Evolutionary conservation across 1,140 invertebrate genomes (phyloP).

Genomic region (Drosophila ironensis): DNA sequence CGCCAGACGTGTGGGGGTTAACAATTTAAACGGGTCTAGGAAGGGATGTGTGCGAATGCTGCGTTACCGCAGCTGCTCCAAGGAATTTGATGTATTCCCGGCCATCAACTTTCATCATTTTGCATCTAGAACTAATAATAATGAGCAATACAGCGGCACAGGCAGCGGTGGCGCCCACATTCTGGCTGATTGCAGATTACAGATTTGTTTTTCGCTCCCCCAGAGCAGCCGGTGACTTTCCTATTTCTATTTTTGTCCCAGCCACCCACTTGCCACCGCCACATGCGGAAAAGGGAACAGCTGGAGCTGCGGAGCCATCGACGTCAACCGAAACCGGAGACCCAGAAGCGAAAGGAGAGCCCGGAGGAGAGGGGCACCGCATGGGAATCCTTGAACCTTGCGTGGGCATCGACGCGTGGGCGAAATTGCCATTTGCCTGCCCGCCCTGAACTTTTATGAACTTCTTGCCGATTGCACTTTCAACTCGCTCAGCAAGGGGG

Average conservation of each 20-base stretch:
- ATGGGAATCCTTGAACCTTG: slow-evolving; percentile 2
- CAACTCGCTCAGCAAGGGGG: background rate
- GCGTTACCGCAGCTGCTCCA: slow-evolving; percentile 23
- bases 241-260: slow-evolving; percentile 34
- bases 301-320: slow-evolving; percentile 16
- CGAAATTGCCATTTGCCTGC: slow-evolving; percentile 23
- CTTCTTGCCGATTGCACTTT: slow-evolving; percentile 29
- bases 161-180: background rate
- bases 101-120: slow-evolving; percentile 46
- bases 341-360: background rate
- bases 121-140: slow-evolving; percentile 51
- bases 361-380: background rate
- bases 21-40: slow-evolving; percentile 20
- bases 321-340: slow-evolving; percentile 24
- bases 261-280: slow-evolving; percentile 2
- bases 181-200: slow-evolving; percentile 38
- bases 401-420: slow-evolving; percentile 19
- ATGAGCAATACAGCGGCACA: slow-evolving; percentile 8
- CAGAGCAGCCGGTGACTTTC: slow-evolving; percentile 25
- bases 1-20: slow-evolving; percentile 26
- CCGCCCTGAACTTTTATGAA: slow-evolving; percentile 15
- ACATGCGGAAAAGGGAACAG: slow-evolving; percentile 4
- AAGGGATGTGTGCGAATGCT: background rate
- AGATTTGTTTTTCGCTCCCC: slow-evolving; percentile 23
- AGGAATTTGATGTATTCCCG: slow-evolving; percentile 41